Percentiles rank a stretch among this genome's conserved stretches.
Conservation (phyloP, 2,797 vertebrate species). For the Cryptoprocta ferox region DNA sequence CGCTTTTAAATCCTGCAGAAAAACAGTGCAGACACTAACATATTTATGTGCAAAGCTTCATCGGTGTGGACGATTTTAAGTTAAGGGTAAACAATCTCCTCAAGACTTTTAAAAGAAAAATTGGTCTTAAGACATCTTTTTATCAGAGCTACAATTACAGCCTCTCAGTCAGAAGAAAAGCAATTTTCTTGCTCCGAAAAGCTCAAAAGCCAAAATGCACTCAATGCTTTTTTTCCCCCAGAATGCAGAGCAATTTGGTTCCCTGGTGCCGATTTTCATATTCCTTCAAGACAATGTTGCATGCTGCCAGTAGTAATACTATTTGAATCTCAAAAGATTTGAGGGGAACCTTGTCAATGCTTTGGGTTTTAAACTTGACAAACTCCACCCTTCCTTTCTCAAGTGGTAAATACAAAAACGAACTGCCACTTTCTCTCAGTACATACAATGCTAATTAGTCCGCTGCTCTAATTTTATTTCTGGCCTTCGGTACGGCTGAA, state of each 20-base stretch:
- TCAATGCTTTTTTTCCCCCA: conserved; percentile 15
- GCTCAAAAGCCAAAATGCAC: conserved; percentile 60
- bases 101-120: conserved; percentile 27
- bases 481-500: conserved; percentile 62
- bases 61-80: not conserved
- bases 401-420: conserved; percentile 49
- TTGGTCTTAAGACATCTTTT: conserved; percentile 59
- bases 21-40: not conserved
- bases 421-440: not conserved
- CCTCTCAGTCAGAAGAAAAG: conserved; percentile 31
- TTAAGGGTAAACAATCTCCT: conserved; percentile 56
- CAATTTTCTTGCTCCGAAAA: conserved; percentile 49
- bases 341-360: not conserved
- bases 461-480: conserved; percentile 49
- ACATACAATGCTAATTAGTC: not conserved
- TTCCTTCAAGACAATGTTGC: conserved; percentile 23
- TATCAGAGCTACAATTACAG: not conserved
- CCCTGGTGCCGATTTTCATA: conserved; percentile 12
- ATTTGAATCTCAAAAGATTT: not conserved
- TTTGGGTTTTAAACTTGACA: conserved; percentile 33
- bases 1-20: not conserved
- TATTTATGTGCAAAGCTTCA: not conserved
- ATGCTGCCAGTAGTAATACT: not conserved
- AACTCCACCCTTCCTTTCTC: not conserved
- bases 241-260: conserved; percentile 46